A percentile compares a stretch with the other conserved stretches of the same genome.
These are phyloP conservation scores for Orthosia cruda DNA, from an alignment of 2,888 invertebrate genomes.

Conservation along the genomic window DNA sequence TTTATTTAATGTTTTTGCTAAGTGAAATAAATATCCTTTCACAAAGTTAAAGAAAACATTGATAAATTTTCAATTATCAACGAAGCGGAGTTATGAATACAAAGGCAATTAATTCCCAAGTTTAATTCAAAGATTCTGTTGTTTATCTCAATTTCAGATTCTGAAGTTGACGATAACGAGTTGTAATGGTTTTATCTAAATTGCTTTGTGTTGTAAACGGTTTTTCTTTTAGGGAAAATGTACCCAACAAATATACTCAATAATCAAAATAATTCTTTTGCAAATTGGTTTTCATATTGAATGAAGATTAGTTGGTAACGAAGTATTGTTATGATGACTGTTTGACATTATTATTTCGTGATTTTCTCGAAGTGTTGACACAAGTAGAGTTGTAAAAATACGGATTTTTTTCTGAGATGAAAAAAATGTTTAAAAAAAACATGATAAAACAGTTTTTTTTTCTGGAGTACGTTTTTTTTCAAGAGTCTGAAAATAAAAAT, in stretches of 20 bases:
- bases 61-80: slow-evolving; percentile 51
- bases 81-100: slow-evolving; percentile 20
- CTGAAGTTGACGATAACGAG: slow-evolving; percentile 1
- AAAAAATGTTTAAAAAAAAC: no score
- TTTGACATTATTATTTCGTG: slow-evolving; percentile 27
- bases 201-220: background rate
- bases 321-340: slow-evolving; percentile 1
- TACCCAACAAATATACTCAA: background rate
- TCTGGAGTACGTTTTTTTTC: no score
- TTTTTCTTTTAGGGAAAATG: background rate
- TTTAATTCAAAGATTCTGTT: slow-evolving; percentile 56
- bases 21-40: slow-evolving; percentile 27
- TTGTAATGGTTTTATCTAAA: slow-evolving; percentile 11
- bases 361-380: slow-evolving; percentile 39
- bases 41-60: slow-evolving; percentile 47
- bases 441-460: no score
- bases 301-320: background rate
- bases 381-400: no score
- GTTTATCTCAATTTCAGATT: slow-evolving; percentile 44
- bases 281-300: background rate
- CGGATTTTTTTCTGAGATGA: no score
- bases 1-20: slow-evolving; percentile 26
- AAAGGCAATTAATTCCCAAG: slow-evolving; percentile 61
- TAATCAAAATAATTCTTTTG: slow-evolving; percentile 1
- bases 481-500: no score